Evolutionary conservation across 2,888 invertebrate genomes (phyloP).

Genomic region (Hipparchia semele): DNA sequence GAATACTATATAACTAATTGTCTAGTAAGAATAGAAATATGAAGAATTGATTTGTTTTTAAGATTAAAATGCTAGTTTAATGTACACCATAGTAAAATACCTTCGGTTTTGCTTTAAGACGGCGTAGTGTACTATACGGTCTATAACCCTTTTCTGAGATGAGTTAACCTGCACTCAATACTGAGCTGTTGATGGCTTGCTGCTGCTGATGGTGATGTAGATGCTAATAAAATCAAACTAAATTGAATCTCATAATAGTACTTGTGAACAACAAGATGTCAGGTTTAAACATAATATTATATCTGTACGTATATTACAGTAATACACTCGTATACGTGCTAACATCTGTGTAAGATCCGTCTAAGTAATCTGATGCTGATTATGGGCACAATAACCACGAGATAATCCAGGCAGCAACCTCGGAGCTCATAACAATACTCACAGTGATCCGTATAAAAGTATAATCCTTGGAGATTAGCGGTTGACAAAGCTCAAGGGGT

Average conservation of each 20-base stretch:
- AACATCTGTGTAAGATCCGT: neutral
- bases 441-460: slow-evolving; percentile 24
- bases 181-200: too few relatives aligned
- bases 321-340: neutral
- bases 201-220: too few relatives aligned
- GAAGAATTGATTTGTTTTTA: too few relatives aligned
- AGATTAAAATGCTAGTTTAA: too few relatives aligned
- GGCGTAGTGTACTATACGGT: too few relatives aligned
- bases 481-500: slow-evolving; percentile 34
- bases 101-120: too few relatives aligned
- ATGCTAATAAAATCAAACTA: too few relatives aligned
- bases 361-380: slow-evolving; percentile 10
- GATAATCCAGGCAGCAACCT: slow-evolving; percentile 23
- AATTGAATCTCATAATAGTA: neutral
- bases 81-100: too few relatives aligned
- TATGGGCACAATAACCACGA: slow-evolving; percentile 14
- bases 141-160: too few relatives aligned
- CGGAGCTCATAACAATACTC: slow-evolving; percentile 28
- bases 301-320: neutral
- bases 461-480: slow-evolving; percentile 54
- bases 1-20: too few relatives aligned
- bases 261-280: neutral
- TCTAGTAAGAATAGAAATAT: too few relatives aligned
- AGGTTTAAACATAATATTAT: neutral
- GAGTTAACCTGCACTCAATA: too few relatives aligned